These are phyloP conservation scores for Limonius californicus DNA, from an alignment of 1,140 invertebrate genomes.

Conservation along the genomic window DNA sequence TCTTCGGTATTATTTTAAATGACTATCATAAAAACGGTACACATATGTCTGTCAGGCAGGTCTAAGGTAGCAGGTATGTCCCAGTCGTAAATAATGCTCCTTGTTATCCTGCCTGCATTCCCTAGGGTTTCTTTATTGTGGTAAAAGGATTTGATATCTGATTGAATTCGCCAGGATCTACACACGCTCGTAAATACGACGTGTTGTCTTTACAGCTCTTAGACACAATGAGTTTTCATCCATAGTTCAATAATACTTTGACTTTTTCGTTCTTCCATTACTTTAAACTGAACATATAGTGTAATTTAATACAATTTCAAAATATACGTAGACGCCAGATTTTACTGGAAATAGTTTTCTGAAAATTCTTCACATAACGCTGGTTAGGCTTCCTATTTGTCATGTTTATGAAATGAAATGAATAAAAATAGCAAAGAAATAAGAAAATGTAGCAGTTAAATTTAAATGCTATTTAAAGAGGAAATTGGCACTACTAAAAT, in stretches of 20 bases:
- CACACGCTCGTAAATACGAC: slow-evolving; percentile 21
- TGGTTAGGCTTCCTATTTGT: too few species aligned
- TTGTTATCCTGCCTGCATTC: slow-evolving; percentile 12
- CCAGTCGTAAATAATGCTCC: slow-evolving; percentile 21
- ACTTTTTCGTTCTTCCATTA: neutral
- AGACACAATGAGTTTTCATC: slow-evolving; percentile 1
- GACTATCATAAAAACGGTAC: slow-evolving; percentile 8
- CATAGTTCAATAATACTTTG: neutral
- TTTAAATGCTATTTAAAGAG: too few species aligned
- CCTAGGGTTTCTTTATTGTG: slow-evolving; percentile 21
- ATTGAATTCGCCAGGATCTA: slow-evolving; percentile 25
- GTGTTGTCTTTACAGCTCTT: slow-evolving; percentile 19
- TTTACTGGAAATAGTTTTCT: too few species aligned
- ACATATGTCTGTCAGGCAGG: slow-evolving; percentile 9
- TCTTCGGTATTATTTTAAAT: neutral
- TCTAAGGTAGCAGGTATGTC: slow-evolving; percentile 3
- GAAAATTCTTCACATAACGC: too few species aligned
- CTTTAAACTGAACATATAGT: too few species aligned
- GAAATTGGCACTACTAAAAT: too few species aligned
- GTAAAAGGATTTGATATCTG: slow-evolving; percentile 25
- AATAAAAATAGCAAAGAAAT: too few species aligned
- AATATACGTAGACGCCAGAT: too few species aligned
- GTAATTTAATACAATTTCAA: too few species aligned
- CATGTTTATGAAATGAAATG: too few species aligned
- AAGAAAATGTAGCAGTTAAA: too few species aligned